These are phyloP conservation scores for Machimus atricapillus DNA, from an alignment of 2,888 invertebrate genomes.

Conservation along the genomic window DNA sequence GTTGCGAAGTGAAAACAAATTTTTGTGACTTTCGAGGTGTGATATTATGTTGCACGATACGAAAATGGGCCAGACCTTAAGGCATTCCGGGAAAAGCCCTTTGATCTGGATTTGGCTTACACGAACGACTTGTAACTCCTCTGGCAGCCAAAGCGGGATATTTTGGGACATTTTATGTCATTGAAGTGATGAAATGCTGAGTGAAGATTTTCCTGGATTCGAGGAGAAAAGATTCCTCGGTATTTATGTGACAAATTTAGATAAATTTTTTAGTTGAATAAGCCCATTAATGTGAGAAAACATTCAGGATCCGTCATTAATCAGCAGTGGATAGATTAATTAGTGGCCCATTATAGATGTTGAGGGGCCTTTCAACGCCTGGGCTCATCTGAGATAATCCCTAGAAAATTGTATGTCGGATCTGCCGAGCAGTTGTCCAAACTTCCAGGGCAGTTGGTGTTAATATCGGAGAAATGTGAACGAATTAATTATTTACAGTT, in stretches of 20 bases:
- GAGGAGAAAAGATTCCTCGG: background rate
- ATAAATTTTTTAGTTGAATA: background rate
- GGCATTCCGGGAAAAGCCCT: background rate
- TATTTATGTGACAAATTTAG: slow-evolving; percentile 9
- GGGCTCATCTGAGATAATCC: background rate
- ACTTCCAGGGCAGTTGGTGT: background rate
- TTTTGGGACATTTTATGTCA: slow-evolving; percentile 17
- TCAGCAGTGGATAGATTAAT: background rate
- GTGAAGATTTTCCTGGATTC: background rate
- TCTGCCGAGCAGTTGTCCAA: background rate
- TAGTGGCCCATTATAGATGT: background rate
- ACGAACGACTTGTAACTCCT: background rate
- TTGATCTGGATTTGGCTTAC: background rate
- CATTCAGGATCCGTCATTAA: background rate
- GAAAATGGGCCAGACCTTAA: background rate
- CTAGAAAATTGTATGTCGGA: background rate
- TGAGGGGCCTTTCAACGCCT: background rate
- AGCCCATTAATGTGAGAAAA: background rate
- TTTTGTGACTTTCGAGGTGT: background rate
- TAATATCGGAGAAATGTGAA: background rate
- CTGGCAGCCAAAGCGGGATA: background rate
- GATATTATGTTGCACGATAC: background rate
- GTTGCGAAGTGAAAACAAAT: background rate
- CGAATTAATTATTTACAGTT: slow-evolving; percentile 10
- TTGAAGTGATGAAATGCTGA: background rate